phyloP scores from a whole-genome alignment of 2,113 vertebrate genomes.

The Aspidoscelis tigris region DNA sequence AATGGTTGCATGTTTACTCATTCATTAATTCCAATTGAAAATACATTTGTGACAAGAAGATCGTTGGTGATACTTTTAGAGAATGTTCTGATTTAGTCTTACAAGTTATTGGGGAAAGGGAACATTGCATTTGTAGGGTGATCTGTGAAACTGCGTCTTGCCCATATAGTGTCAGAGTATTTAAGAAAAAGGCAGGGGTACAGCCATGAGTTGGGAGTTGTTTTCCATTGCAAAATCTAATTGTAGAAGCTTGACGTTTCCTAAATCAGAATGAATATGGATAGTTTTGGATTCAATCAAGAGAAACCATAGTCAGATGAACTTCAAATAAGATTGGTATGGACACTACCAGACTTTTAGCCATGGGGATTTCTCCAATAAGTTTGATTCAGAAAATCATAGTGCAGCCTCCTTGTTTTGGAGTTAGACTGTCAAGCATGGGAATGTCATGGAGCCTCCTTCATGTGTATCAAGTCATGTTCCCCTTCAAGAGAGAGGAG shows the following conservation, averaged over 20 bases:
- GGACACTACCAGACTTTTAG: background rate
- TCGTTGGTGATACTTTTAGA: background rate
- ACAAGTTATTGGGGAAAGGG: background rate
- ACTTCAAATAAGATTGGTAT: background rate
- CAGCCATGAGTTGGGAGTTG: background rate
- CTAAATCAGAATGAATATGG: background rate
- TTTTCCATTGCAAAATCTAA: background rate
- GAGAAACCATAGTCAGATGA: background rate
- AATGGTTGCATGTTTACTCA: background rate
- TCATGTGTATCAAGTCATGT: too few relatives aligned
- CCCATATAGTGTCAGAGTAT: background rate
- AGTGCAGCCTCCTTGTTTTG: background rate
- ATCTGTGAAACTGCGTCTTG: background rate
- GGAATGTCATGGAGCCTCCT: background rate
- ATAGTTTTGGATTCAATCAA: background rate
- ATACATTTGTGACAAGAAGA: too few relatives aligned
- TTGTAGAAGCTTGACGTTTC: background rate
- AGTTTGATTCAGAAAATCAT: background rate
- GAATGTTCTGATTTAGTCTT: background rate
- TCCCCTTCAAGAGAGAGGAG: rapidly evolving
- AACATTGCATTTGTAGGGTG: background rate
- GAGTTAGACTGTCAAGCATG: background rate
- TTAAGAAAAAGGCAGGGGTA: background rate
- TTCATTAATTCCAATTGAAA: background rate
- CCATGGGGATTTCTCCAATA: background rate